phyloP scores from a whole-genome alignment of 2,888 invertebrate genomes.

The Cistogaster globosa region DNA sequence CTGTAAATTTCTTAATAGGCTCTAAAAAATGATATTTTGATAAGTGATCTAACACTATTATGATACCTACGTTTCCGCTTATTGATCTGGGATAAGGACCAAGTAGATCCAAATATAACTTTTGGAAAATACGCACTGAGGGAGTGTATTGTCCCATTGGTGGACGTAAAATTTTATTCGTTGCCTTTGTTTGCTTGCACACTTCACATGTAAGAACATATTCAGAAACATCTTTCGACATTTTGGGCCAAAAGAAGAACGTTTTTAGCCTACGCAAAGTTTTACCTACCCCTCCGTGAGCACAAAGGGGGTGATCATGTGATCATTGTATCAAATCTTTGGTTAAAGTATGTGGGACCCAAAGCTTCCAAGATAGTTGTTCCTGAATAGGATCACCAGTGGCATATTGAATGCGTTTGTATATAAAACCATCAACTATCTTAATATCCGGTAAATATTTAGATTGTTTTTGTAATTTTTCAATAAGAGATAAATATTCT shows the following conservation, averaged over 20 bases:
- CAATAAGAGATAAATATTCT: neutral
- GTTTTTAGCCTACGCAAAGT: neutral
- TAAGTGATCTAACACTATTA: no score
- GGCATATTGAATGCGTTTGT: neutral
- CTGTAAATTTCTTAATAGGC: no score
- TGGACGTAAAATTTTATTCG: conserved; percentile 11
- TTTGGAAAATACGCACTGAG: no score
- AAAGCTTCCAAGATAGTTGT: conserved; percentile 20
- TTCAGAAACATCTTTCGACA: neutral
- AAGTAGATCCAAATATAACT: no score
- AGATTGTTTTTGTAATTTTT: neutral
- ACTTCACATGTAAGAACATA: conserved; percentile 8
- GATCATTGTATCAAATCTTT: neutral
- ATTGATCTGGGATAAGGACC: no score
- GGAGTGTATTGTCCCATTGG: neutral
- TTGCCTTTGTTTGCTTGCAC: conserved; percentile 16
- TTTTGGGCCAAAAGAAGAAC: conserved; percentile 12
- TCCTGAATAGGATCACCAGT: neutral
- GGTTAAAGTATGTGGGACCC: neutral
- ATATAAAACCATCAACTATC: neutral
- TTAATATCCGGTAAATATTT: neutral
- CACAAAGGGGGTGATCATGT: conserved; percentile 11
- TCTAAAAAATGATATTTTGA: no score
- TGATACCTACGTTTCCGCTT: no score
- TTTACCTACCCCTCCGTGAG: no score